phyloP scores from a whole-genome alignment of 2,888 invertebrate species.

The Athalia cordata region DNA sequence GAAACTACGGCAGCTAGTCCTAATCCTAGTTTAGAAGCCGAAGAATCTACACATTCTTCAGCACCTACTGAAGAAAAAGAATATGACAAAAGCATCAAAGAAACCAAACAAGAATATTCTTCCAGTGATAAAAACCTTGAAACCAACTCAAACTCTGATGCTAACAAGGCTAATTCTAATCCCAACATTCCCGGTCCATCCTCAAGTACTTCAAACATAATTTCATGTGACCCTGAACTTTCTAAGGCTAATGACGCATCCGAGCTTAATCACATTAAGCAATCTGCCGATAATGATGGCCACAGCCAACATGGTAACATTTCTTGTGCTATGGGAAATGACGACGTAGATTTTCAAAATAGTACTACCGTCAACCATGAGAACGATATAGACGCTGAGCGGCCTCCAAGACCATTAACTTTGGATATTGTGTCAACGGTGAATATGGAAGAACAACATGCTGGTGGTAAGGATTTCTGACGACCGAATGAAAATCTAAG shows the following conservation, averaged over 20 bases:
- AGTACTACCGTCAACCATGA: conserved; percentile 52
- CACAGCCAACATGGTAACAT: conserved; percentile 47
- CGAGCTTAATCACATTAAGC: conserved; percentile 14
- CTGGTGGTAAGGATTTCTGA: conserved; percentile 54
- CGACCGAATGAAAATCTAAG: conserved; percentile 8
- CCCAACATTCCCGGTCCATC: background rate
- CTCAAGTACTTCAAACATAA: background rate
- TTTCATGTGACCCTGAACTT: background rate
- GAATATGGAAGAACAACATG: conserved; percentile 57
- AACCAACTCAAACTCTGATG: conserved; percentile 9
- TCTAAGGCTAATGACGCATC: background rate
- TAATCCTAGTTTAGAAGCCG: background rate
- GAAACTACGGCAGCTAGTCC: conserved; percentile 23
- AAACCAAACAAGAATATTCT: background rate
- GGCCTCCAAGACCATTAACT: conserved; percentile 67
- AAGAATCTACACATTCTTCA: background rate
- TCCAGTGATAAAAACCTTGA: conserved; percentile 28
- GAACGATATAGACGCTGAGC: conserved; percentile 59
- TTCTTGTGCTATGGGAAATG: conserved; percentile 40
- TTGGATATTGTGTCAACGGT: conserved; percentile 66
- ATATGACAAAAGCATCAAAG: conserved; percentile 2
- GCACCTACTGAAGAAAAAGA: background rate
- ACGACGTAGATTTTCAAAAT: conserved; percentile 47
- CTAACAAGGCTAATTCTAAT: background rate
- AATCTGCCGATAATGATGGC: conserved; percentile 13